phyloP scores from a whole-genome alignment of 2,113 vertebrate genomes.

The Myrmecobius fasciatus region DNA sequence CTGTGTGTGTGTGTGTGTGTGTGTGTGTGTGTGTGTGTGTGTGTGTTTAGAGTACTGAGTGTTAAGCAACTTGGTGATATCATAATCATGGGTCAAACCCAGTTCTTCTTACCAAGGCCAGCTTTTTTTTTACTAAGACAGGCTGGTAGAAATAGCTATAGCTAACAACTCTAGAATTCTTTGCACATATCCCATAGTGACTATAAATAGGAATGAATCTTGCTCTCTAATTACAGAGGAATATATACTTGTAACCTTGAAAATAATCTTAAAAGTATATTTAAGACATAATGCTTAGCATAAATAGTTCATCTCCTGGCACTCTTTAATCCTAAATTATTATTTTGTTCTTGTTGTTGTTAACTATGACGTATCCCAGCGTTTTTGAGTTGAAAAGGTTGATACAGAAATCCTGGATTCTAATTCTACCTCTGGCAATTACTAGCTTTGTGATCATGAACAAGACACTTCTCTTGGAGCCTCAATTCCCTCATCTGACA shows the following conservation, averaged over 20 bases:
- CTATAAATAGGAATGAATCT: conserved; percentile 34
- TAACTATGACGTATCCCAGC: conserved; percentile 38
- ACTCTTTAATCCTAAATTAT: conserved; percentile 55
- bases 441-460: conserved; percentile 3
- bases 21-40: too few species aligned
- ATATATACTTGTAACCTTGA: conserved; percentile 44
- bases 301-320: conserved; percentile 30
- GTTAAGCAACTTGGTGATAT: not conserved
- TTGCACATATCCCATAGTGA: conserved; percentile 17
- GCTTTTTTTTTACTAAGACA: conserved; percentile 3
- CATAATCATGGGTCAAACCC: not conserved
- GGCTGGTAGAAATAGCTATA: conserved; percentile 18
- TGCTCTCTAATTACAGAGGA: conserved; percentile 39
- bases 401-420: not conserved
- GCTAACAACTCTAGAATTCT: conserved; percentile 44
- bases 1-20: too few species aligned
- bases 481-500: not conserved
- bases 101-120: conserved; percentile 11
- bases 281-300: conserved; percentile 43
- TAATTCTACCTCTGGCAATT: conserved; percentile 14
- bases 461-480: not conserved
- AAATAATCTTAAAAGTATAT: conserved; percentile 21
- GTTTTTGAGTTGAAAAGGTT: conserved; percentile 15
- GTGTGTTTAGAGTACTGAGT: not conserved
- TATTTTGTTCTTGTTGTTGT: not conserved